phyloP scores from a whole-genome alignment of 2,797 vertebrate genomes.

The Masticophis lateralis region DNA sequence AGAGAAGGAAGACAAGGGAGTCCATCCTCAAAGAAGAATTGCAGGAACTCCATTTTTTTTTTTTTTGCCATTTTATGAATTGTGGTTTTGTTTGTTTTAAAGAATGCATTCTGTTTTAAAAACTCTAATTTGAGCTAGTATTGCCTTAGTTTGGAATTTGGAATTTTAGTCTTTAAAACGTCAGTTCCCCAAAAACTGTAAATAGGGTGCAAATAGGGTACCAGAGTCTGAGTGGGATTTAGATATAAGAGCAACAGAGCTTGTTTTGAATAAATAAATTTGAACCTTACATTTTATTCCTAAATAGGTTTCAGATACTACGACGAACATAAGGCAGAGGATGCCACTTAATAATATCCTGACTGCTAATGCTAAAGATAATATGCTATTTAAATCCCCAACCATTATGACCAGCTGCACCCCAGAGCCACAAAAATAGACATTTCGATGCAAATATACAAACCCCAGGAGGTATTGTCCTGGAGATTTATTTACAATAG shows the following conservation, averaged over 20 bases:
- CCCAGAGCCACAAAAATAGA: neutral
- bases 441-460: neutral
- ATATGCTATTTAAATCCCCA: neutral
- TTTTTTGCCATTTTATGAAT: neutral
- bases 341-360: neutral
- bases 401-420: neutral
- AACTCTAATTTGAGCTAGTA: neutral
- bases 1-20: neutral
- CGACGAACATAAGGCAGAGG: neutral
- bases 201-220: neutral
- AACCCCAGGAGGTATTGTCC: neutral
- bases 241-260: neutral
- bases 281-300: neutral
- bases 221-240: neutral
- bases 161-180: neutral
- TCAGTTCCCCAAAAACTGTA: neutral
- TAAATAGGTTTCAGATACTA: neutral
- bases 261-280: neutral
- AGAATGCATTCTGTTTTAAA: neutral
- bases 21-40: neutral
- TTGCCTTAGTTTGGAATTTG: neutral
- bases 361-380: neutral
- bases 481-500: neutral
- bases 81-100: neutral
- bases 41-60: neutral